Base-by-base conservation (phyloP, 2,888 invertebrate genomes). In the Lydus trimaculatus region DNA sequence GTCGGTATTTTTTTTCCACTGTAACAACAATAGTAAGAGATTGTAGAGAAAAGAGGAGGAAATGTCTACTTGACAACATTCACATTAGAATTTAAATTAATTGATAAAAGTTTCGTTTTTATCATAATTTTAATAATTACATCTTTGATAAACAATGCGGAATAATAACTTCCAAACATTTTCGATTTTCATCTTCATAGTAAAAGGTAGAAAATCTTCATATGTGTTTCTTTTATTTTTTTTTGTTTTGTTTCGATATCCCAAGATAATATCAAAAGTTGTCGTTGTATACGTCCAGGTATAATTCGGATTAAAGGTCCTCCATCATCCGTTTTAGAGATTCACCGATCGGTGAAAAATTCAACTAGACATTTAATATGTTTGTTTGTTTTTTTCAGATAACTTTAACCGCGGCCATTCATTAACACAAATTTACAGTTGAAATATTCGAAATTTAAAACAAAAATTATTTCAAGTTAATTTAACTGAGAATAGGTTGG, bases 181-280 rank as follows among this genome's bases (percentile, higher is more conserved):
- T n/a, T n/a, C n/a, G n/a, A 76, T 72, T 74, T 69, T 71, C 64
- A 69, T 66, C 64, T 68, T 70, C 66, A 64, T 69, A 31, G n/a
- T n/a, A 31, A 31, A 31, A 23, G n/a, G 23, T 33, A 33, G 33
- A 33, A 1, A 1, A 11, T 8, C 33, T 8, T 33, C 33, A 33
- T 33, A 11, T 17, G 17, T 43, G 6, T 17, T 43, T 43, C 4
- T 43, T 43, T n/a, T n/a, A 17, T 43, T 5, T 17, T 17, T 17
- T 7, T 43, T 43, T 43, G 0, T 17, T 17, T 17, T 7, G 17
- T 43, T 39, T 39, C 48, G 8, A 23, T 25, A 56, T 25, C 13
- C 48, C 7, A 9, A 48, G 48, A 48, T 56, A 23, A 25, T 3
- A 56, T 56, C 56, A 56, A 56, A 5, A 2, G 33, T 33, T 43